phyloP scores from a whole-genome alignment of 2,888 invertebrate genomes.

The Odontothrips loti region DNA sequence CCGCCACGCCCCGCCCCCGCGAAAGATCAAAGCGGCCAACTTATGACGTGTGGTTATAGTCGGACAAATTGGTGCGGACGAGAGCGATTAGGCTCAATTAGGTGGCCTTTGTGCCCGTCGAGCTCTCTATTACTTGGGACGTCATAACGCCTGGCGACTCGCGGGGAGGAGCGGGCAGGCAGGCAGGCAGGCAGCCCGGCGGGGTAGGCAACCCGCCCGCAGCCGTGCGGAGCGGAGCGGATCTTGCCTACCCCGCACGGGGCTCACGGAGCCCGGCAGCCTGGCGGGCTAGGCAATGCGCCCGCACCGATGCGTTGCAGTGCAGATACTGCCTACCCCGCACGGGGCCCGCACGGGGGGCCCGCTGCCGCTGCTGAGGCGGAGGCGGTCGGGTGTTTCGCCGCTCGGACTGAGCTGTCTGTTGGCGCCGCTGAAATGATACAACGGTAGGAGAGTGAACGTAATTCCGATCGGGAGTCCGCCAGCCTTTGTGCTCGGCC shows the following conservation, averaged over 20 bases:
- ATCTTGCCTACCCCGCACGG: neutral
- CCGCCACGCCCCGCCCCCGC: slow-evolving; percentile 12
- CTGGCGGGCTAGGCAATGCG: neutral
- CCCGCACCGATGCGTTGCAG: neutral
- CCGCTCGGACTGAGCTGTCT: too few relatives aligned
- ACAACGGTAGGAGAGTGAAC: too few relatives aligned
- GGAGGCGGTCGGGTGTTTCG: too few relatives aligned
- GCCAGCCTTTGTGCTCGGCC: too few relatives aligned
- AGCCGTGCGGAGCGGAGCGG: too few relatives aligned
- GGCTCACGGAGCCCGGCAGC: neutral
- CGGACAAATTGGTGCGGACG: slow-evolving; percentile 19
- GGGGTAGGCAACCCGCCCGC: too few relatives aligned
- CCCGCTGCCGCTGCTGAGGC: too few relatives aligned
- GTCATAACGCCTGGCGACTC: neutral
- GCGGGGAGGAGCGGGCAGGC: too few relatives aligned
- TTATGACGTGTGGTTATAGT: slow-evolving; percentile 19
- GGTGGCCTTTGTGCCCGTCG: neutral
- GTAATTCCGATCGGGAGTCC: too few relatives aligned
- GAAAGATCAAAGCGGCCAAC: slow-evolving; percentile 12
- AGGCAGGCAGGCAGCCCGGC: neutral
- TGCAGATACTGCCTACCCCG: neutral
- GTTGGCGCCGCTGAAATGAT: too few relatives aligned
- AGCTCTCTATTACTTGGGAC: neutral
- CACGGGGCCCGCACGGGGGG: neutral
- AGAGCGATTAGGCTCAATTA: slow-evolving; percentile 22